Conservation (phyloP, 1,140 invertebrate species). For the Myzus persicae region DNA sequence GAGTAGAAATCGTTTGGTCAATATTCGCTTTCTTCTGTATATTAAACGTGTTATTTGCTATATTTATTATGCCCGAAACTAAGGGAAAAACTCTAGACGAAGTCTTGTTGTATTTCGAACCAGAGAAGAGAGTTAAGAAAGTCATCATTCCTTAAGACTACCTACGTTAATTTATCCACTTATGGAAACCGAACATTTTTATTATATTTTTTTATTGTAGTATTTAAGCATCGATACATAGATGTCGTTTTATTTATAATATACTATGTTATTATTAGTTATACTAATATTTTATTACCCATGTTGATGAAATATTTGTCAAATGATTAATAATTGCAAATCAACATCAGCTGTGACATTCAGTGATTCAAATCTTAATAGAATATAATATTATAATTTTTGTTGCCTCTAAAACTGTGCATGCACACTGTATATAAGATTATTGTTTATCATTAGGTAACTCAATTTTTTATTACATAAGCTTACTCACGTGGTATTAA, state of each 20-base stretch:
- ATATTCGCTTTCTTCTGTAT: slow-evolving; percentile 2
- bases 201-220: not conserved
- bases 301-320: not conserved
- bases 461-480: not conserved
- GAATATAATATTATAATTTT: no score
- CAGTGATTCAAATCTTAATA: no score
- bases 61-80: slow-evolving; percentile 40
- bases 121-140: not conserved
- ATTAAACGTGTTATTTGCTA: not conserved
- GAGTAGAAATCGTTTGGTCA: not conserved
- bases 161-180: not conserved
- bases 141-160: not conserved
- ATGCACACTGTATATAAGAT: not conserved
- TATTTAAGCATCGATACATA: not conserved
- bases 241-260: not conserved
- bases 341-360: not conserved
- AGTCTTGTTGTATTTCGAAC: not conserved
- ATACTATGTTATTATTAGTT: not conserved
- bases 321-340: not conserved
- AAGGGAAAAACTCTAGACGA: slow-evolving; percentile 26
- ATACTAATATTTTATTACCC: not conserved
- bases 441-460: not conserved
- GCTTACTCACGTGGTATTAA: not conserved
- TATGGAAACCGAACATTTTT: not conserved
- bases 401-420: not conserved